Evolutionary conservation across 2,797 vertebrate species (phyloP).

Genomic region (Taeniopygia guttata): DNA sequence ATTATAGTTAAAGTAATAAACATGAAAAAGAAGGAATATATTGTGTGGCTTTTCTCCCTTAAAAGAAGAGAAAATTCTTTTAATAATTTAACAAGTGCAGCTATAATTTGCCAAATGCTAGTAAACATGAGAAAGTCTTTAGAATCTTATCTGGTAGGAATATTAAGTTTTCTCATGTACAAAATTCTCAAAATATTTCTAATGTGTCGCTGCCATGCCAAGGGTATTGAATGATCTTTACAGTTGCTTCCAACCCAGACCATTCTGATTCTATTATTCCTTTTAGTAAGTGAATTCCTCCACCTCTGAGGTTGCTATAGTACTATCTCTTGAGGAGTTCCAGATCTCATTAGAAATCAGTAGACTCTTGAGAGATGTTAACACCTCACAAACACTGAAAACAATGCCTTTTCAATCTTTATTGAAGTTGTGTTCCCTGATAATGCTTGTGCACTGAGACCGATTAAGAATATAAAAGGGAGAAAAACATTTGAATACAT

Average conservation of each 20-base stretch:
- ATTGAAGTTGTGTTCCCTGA: constrained; percentile 45
- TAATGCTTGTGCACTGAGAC: constrained; percentile 29
- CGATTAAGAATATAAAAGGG: constrained; percentile 22
- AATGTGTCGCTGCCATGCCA: neutral
- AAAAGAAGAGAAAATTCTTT: neutral
- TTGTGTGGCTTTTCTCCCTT: neutral
- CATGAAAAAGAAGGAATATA: neutral
- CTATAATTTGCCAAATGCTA: neutral
- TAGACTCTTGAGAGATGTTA: constrained; percentile 28
- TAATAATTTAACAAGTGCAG: neutral
- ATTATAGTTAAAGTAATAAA: neutral
- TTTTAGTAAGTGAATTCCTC: constrained; percentile 1
- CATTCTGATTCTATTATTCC: neutral
- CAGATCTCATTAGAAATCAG: constrained; percentile 48
- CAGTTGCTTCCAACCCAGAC: neutral
- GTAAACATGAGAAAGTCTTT: neutral
- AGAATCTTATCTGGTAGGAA: neutral
- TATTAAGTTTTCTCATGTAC: neutral
- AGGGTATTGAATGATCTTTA: neutral
- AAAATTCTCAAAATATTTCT: neutral
- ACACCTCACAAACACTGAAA: constrained; percentile 5
- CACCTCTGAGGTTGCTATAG: neutral
- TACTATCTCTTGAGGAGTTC: constrained; percentile 14
- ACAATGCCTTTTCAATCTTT: constrained; percentile 23
- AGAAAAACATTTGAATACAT: neutral